Percentiles rank a stretch among this genome's conserved stretches.
phyloP scores from a whole-genome alignment of 2,888 invertebrate species.

The Acronicta leporina region DNA sequence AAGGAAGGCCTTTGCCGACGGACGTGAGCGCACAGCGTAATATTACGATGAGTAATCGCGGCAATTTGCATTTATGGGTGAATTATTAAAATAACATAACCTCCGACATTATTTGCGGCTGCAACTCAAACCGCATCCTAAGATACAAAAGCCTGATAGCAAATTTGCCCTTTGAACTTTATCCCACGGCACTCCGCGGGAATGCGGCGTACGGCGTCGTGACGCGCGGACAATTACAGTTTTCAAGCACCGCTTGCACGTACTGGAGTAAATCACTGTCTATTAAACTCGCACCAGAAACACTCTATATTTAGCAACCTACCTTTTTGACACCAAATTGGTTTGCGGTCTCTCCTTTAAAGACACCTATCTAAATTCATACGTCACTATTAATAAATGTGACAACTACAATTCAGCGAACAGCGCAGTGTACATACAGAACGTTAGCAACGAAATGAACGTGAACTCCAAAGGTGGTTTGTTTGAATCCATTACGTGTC shows the following conservation, averaged over 20 bases:
- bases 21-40: conserved; percentile 22
- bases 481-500: conserved; percentile 72
- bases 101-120: conserved; percentile 61
- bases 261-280: conserved; percentile 70
- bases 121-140: conserved; percentile 61
- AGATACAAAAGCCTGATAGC: conserved; percentile 71
- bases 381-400: conserved; percentile 41
- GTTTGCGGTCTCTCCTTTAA: conserved; percentile 40
- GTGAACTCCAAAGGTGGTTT: conserved; percentile 53
- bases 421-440: conserved; percentile 23
- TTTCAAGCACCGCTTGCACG: conserved; percentile 67
- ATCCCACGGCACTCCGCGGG: conserved; percentile 67
- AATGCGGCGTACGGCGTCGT: conserved; percentile 67
- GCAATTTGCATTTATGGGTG: conserved; percentile 58
- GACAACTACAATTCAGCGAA: conserved; percentile 36
- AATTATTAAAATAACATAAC: conserved; percentile 64
- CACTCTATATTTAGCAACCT: conserved; percentile 60
- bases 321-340: conserved; percentile 40
- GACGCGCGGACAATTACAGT: conserved; percentile 76
- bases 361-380: conserved; percentile 41
- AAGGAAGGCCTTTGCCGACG: conserved; percentile 20
- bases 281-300: conserved; percentile 58
- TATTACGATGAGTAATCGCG: conserved; percentile 59
- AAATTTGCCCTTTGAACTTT: conserved; percentile 76
- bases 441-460: conserved; percentile 52